These are phyloP conservation scores for Bradynema listronoti DNA, from an alignment of 1,140 invertebrate genomes.

Conservation along the genomic window DNA sequence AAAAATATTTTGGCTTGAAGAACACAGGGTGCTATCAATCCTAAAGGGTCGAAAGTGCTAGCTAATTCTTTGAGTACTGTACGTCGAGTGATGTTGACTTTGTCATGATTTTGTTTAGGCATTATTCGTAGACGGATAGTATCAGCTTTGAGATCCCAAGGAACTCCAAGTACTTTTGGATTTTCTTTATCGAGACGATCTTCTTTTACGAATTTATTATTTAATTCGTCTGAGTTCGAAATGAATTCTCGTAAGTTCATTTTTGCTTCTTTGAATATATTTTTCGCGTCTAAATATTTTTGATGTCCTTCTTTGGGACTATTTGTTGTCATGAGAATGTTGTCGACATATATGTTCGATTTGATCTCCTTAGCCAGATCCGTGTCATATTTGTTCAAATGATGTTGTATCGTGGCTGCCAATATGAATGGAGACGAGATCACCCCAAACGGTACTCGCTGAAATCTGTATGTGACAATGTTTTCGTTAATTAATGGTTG, in stretches of 20 bases:
- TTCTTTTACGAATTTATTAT: not conserved
- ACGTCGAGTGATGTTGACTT: conserved; percentile 5
- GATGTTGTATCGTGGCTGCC: conserved; percentile 18
- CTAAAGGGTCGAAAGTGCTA: conserved; percentile 21
- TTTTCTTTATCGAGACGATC: not conserved
- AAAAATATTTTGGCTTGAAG: conserved; percentile 21
- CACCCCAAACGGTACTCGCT: conserved; percentile 29
- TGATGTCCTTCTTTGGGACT: not conserved
- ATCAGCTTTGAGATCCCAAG: conserved; percentile 26
- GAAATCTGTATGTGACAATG: conserved; percentile 16
- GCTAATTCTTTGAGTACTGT: conserved; percentile 17
- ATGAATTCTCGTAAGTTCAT: not conserved
- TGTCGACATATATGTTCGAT: conserved; percentile 1
- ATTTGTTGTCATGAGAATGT: not conserved
- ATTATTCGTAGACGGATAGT: not conserved
- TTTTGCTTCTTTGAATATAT: not conserved
- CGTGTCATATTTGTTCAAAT: conserved; percentile 1
- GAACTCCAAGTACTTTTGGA: conserved; percentile 25
- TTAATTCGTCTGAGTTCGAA: not conserved
- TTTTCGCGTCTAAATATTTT: not conserved
- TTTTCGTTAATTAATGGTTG: conserved; percentile 17
- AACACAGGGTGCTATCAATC: conserved; percentile 18
- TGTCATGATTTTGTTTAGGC: not conserved
- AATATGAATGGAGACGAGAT: conserved; percentile 25
- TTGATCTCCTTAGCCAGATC: not conserved